Conservation (phyloP, 2,113 vertebrate genomes). For the Chamaetylas fuelleborni region DNA sequence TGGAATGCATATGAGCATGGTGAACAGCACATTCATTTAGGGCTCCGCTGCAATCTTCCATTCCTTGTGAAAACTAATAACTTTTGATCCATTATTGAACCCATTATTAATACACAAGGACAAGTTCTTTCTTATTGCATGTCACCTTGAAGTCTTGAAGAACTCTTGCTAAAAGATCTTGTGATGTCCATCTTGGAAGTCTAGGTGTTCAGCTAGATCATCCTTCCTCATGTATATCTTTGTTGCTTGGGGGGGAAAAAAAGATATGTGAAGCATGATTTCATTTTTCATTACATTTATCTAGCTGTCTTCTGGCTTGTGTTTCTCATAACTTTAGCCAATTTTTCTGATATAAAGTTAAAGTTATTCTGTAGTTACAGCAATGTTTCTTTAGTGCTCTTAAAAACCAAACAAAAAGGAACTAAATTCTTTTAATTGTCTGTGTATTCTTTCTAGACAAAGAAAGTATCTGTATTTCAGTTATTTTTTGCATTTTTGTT, state of each 20-base stretch:
- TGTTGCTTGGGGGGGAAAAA: not conserved
- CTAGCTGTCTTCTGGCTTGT: not conserved
- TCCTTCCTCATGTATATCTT: not conserved
- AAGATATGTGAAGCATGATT: not conserved
- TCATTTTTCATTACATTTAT: not conserved
- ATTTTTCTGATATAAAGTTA: not conserved
- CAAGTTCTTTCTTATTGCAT: not conserved
- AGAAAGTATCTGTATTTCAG: not conserved
- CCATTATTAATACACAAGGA: not conserved
- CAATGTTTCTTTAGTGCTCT: not conserved
- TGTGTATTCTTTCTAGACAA: not conserved
- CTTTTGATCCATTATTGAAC: not conserved
- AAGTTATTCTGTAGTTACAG: not conserved
- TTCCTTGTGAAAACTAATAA: not conserved
- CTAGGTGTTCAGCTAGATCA: not conserved
- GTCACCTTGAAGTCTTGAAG: not conserved
- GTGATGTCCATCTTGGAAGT: not conserved
- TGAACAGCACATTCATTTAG: not conserved
- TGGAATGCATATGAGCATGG: fast-evolving
- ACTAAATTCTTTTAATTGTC: not conserved
- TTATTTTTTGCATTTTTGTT: not conserved
- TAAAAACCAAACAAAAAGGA: not conserved
- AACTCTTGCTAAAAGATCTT: not conserved
- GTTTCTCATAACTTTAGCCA: not conserved
- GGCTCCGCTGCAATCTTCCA: not conserved